phyloP scores from a whole-genome alignment of 2,888 invertebrate species.

The Tinea pellionella region DNA sequence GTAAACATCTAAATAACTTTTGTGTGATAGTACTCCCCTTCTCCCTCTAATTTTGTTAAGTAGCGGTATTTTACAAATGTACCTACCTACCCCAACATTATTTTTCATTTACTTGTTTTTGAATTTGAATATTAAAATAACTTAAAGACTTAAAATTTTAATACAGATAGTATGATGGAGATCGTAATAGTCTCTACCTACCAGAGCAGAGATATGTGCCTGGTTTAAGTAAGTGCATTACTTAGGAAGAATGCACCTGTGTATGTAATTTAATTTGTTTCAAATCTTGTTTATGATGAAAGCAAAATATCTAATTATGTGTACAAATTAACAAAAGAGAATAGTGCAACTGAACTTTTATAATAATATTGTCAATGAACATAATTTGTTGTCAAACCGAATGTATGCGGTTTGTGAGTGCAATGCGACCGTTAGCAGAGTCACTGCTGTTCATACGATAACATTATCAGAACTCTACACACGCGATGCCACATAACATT shows the following conservation, averaged over 20 bases:
- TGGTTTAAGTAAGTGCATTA: too few relatives aligned
- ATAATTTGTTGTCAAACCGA: not conserved
- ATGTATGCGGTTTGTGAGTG: not conserved
- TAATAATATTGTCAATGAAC: not conserved
- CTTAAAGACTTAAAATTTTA: too few relatives aligned
- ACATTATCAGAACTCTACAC: conserved; percentile 29
- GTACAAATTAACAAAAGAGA: too few relatives aligned
- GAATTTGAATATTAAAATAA: too few relatives aligned
- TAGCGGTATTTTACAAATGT: conserved; percentile 63
- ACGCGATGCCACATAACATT: conserved; percentile 16
- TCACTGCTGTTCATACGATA: conserved; percentile 20
- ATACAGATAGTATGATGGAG: too few relatives aligned
- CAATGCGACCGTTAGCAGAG: not conserved
- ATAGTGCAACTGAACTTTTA: too few relatives aligned
- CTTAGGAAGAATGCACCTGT: too few relatives aligned
- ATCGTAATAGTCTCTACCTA: too few relatives aligned
- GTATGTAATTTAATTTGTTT: too few relatives aligned
- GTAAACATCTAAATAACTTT: conserved; percentile 70
- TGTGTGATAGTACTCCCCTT: conserved; percentile 61
- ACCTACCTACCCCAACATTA: conserved; percentile 18
- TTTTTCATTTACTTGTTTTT: conserved; percentile 16
- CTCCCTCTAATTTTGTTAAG: conserved; percentile 66
- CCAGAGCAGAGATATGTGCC: too few relatives aligned
- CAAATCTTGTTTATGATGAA: too few relatives aligned
- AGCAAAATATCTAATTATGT: too few relatives aligned